Base-by-base conservation (phyloP, 2,888 invertebrate species). In the Calameuta pallipes region DNA sequence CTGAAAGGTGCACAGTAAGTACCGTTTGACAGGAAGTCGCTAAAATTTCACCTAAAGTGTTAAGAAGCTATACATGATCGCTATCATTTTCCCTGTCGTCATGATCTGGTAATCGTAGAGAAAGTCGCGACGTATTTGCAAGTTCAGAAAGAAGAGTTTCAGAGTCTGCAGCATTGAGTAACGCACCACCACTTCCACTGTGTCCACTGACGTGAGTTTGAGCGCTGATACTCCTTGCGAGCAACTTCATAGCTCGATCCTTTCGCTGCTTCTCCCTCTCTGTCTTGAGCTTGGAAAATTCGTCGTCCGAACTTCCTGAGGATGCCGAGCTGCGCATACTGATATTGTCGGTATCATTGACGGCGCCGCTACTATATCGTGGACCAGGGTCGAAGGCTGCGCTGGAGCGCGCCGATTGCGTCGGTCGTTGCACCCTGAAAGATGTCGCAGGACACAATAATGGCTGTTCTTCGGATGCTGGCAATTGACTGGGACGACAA, bases 221-320 rank as follows among this genome's bases (percentile, higher is more conserved):
- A 1, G 93, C 93, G 81, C 94, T 94, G 70, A 93, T 91, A 73
- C 94, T 94, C 77, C 95, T 93, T 0, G 93, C 95, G 9, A 94
- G 88, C 86, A 94, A 94, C 82, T 94, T 93, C 82, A 94, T 91
- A 82, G 94, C 93, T 76, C 94, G 93, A 77, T 94, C 93, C 11
- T 93, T 91, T n/a, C 96, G 93, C 87, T 95, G 95, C 86, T 95
- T 95, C 85, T 95, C 95, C 3, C 96, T 93, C 77, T 94, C 93
- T 73, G 93, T 93, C 86, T 95, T 95, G 75, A 97, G 91, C 79
- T 94, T 94, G 74, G 94, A 94, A 86, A 96, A 96, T 82, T 96
- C 96, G 86, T 96, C 96, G 78, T 94, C 93, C 13, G 82, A 84
- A 33, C 75, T 68, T 4, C 81, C 84, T 4, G 83, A 80, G 30